These are phyloP conservation scores for Ciconia maguari DNA, from an alignment of 2,113 vertebrate genomes.

Conservation along the genomic window DNA sequence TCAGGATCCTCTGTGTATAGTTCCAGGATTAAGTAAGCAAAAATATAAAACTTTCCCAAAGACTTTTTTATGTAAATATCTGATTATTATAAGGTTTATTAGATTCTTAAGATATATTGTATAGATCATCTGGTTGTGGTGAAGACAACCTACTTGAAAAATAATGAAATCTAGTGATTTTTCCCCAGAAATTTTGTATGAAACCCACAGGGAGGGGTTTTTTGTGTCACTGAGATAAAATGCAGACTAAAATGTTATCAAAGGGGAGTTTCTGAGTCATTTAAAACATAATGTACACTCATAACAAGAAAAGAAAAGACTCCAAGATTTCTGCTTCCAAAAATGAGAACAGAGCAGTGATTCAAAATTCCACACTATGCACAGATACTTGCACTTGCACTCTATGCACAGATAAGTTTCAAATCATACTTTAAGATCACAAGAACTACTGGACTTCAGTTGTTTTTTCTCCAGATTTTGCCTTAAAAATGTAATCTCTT, in stretches of 20 bases:
- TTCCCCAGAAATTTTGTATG: neutral
- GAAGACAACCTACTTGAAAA: neutral
- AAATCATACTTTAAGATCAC: neutral
- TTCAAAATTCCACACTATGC: neutral
- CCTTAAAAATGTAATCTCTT: neutral
- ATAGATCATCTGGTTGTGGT: neutral
- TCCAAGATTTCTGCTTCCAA: neutral
- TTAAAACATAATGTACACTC: neutral
- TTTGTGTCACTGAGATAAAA: neutral
- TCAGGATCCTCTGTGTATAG: neutral
- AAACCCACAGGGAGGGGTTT: neutral
- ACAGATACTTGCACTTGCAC: neutral
- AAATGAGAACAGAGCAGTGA: neutral
- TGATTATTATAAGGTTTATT: neutral
- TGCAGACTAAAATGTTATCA: neutral
- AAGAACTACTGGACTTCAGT: neutral
- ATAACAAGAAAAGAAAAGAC: neutral
- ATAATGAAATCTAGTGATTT: neutral
- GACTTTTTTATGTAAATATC: neutral
- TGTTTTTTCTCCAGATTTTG: neutral
- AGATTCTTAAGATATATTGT: neutral
- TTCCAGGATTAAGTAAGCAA: neutral
- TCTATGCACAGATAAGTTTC: neutral
- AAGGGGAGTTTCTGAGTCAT: neutral
- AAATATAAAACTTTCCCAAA: neutral